Percentiles rank a stretch among this genome's conserved stretches.
Conservation (phyloP, 2,113 vertebrate genomes). For the Podilymbus podiceps region DNA sequence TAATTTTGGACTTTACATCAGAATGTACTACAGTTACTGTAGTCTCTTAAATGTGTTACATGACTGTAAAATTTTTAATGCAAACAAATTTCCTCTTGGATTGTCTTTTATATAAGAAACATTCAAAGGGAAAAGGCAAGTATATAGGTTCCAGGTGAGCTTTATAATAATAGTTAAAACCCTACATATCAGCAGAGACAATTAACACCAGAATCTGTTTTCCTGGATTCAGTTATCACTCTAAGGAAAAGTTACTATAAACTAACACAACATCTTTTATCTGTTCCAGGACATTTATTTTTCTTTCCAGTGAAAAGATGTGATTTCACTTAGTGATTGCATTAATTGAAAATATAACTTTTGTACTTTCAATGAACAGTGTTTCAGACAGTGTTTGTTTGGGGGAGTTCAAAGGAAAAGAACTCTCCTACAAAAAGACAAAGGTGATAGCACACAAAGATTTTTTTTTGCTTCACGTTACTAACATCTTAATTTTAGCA, state of each 20-base stretch:
- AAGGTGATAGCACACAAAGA: background rate
- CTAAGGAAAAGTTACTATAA: background rate
- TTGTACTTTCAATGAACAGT: background rate
- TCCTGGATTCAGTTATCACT: background rate
- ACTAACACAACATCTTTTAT: background rate
- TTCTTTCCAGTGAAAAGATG: background rate
- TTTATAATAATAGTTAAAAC: background rate
- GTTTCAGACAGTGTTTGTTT: background rate
- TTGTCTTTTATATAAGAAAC: background rate
- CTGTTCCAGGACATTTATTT: background rate
- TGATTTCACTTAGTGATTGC: background rate
- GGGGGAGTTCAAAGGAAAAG: background rate
- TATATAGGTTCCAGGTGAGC: background rate
- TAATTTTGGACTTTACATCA: background rate
- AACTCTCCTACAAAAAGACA: background rate
- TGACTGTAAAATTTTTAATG: background rate
- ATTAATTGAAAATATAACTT: background rate
- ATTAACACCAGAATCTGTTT: background rate
- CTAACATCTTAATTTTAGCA: background rate
- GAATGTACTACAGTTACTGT: background rate
- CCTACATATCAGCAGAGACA: background rate
- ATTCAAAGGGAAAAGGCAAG: background rate
- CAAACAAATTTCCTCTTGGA: background rate
- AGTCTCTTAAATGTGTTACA: background rate
- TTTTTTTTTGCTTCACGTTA: background rate